Evolutionary conservation across 2,113 vertebrate species (phyloP).

Genomic region (Gymnobelideus leadbeateri): DNA sequence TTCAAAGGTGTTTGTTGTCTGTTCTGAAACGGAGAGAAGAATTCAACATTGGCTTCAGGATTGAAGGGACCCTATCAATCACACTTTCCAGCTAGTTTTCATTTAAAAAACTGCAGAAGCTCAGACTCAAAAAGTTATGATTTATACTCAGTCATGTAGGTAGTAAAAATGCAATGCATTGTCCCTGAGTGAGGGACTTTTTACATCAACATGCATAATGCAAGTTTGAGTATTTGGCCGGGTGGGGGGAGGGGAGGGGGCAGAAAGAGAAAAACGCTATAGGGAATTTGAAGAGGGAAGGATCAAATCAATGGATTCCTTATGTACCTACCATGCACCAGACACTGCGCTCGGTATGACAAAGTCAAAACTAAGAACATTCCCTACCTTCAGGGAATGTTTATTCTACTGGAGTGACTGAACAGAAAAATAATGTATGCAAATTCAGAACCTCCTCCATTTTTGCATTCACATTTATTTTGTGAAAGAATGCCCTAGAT

Average conservation of each 20-base stretch:
- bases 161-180: not conserved
- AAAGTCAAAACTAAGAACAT: not conserved
- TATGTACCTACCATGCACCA: not conserved
- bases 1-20: not conserved
- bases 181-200: not conserved
- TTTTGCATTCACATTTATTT: conserved; percentile 55
- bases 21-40: not conserved
- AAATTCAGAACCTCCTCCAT: conserved; percentile 22
- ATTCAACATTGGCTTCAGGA: not conserved
- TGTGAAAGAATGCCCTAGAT: conserved; percentile 69
- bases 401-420: conserved; percentile 10
- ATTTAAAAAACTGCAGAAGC: not conserved
- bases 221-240: not conserved
- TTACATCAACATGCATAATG: not conserved
- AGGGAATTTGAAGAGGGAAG: not conserved
- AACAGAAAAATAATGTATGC: conserved; percentile 32
- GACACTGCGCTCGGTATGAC: not conserved
- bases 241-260: no score
- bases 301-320: not conserved
- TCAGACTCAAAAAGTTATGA: not conserved
- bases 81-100: not conserved
- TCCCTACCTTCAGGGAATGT: not conserved
- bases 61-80: not conserved
- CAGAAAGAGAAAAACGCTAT: not conserved
- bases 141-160: not conserved